Evolutionary conservation across 2,888 invertebrate species (phyloP), one percentile per base, ranked within the genome.

Genomic region (Eledone cirrhosa): DNA sequence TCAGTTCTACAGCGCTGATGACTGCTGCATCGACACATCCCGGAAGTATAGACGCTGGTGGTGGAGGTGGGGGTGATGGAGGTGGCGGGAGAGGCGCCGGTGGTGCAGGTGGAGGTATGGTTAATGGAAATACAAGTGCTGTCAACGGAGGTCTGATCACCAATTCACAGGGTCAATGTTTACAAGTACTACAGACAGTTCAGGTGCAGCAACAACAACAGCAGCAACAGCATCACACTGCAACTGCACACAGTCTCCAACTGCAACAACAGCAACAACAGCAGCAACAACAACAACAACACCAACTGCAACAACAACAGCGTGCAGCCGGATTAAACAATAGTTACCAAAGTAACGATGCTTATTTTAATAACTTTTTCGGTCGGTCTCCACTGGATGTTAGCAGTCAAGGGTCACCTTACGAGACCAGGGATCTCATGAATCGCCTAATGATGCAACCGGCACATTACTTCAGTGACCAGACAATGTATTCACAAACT

Each of bases 141-240:
- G 72, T 31, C 13, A 41, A 41, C 33, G 72, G 33, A 1, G 72
- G 72, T 72, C 13, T 72, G 41, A 72, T 72, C n/a, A 72, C 72
- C 33, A 72, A 72, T n/a, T 72, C 72, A 31, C 72, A 72, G 31
- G 72, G 72, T 33, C 72, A 72, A n/a, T 72, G 72, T 22, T 41
- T 72, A 41, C 72, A 72, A 22, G 72, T 72, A 41, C n/a, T 72
- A 22, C 72, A 72, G 33, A 29, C 72, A n/a, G 72, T 72, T 14
- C 72, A 72, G 31, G 41, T 8, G 22, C 33, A 41, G n/a, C 41
- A n/a, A n/a, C 63, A 53, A n/a, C 67, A 67, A 27, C 67, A 67
- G 5, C n/a, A n/a, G n/a, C n/a, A n/a, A n/a, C n/a, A n/a, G n/a
- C n/a, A n/a, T n/a, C n/a, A n/a, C n/a, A n/a, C n/a, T n/a, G n/a